phyloP scores from a whole-genome alignment of 1,140 invertebrate genomes.

The Chrysoperla carnea region DNA sequence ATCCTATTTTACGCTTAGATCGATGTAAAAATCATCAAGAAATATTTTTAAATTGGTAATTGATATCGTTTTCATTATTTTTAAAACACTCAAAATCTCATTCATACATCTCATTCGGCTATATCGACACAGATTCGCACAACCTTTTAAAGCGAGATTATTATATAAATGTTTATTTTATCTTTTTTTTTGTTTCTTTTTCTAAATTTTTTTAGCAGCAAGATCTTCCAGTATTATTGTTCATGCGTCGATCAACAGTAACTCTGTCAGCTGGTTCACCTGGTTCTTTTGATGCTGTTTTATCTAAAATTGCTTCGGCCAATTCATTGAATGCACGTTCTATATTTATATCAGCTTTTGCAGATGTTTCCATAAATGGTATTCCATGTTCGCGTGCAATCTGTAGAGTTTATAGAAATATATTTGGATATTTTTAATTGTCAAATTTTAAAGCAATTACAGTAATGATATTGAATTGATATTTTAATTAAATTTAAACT shows the following conservation, averaged over 20 bases:
- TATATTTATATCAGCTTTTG: slow-evolving; percentile 96
- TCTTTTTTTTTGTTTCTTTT: neutral
- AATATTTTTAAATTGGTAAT: no score
- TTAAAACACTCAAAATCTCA: no score
- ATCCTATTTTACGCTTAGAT: no score
- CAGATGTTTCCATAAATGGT: slow-evolving; percentile 97
- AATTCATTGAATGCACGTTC: slow-evolving; percentile 94
- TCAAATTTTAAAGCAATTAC: neutral
- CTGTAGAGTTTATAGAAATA: slow-evolving; percentile 29
- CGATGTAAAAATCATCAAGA: no score
- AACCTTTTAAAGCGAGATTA: no score
- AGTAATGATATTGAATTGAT: neutral
- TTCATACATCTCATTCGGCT: no score
- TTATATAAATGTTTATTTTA: neutral
- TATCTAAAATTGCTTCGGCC: slow-evolving; percentile 89
- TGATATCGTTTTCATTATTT: no score
- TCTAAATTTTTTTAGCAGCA: slow-evolving; percentile 7
- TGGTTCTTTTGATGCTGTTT: slow-evolving; percentile 49
- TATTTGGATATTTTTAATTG: neutral
- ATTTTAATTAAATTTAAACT: neutral
- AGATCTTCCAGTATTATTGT: slow-evolving; percentile 21
- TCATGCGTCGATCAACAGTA: slow-evolving; percentile 37
- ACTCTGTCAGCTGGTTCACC: slow-evolving; percentile 48
- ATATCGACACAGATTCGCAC: no score
- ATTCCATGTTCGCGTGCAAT: slow-evolving; percentile 96